Evolutionary conservation across 2,113 vertebrate species (phyloP), one percentile per base, ranked within the genome.

Genomic region (Amphiprion percula): DNA sequence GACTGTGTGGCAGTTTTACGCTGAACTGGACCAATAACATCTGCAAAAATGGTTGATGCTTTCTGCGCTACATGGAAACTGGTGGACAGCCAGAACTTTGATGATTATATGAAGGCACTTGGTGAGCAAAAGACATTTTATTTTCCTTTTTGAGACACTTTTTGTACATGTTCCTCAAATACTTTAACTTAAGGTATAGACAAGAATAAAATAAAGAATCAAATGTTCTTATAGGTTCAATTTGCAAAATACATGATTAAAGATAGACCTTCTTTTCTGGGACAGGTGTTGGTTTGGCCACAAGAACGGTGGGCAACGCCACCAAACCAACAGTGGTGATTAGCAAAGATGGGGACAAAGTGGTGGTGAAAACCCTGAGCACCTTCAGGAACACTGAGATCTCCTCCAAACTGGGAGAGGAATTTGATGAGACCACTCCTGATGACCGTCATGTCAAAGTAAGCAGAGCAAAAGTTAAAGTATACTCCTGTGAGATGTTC

Each of bases 311-410:
- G 80, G 98, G 97, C 21, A 99, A 97, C 61, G 96, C 97, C 71
- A 98, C 97, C 52, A 99, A 99, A 82, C 97, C 97, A 16, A 98
- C 97, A 0, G 91, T 99, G 67, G 94, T 95, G 68, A 97, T 99
- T 93, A 95, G 96, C 90, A 93, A 95, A 55, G 97, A 99, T 54
- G 97, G 95, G 0, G 97, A 96, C 81, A 97, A 96, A 89, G 94
- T 99, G 80, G 93, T 96, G 75, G 90, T 99, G 81, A 97, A 94
- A 87, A 99, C 97, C 11, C 95, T 93, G 64, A 98, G 97, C 91
- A 98, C 97, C 67, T 99, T 99, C 92, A 99, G 96, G 91, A 99
- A 98, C 91, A 98, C 96, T 4, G 97, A 99, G 94, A 93, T 98
- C 81, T 94, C 92, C 47, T 95, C 96, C 93, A 97, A 95, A 24